These are phyloP conservation scores for Noctua pronuba DNA, from an alignment of 2,888 invertebrate species.

Conservation along the genomic window DNA sequence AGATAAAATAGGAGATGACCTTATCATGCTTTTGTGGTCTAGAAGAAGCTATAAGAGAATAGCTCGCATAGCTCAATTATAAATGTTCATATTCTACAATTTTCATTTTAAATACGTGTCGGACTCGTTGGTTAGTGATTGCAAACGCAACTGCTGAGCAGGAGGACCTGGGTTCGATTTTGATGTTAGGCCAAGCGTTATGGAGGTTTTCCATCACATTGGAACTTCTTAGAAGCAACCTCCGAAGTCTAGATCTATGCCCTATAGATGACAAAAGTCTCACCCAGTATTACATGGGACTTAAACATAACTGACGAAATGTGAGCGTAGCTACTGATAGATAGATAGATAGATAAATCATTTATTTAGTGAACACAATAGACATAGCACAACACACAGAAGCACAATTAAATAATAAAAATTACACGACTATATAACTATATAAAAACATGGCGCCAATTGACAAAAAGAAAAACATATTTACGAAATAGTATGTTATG, in stretches of 20 bases:
- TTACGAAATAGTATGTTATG: too few species aligned
- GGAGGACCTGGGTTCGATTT: neutral
- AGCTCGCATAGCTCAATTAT: neutral
- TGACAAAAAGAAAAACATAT: too few species aligned
- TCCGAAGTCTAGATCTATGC: neutral
- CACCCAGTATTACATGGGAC: neutral
- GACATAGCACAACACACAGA: too few species aligned
- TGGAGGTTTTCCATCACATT: neutral
- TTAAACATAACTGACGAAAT: neutral
- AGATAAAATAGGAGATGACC: too few species aligned
- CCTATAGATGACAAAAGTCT: neutral
- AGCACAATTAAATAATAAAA: too few species aligned
- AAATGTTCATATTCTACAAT: neutral
- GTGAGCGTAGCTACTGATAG: neutral
- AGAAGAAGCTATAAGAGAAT: neutral
- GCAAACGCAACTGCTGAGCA: neutral
- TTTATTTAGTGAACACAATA: too few species aligned
- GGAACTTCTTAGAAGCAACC: neutral
- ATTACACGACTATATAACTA: too few species aligned
- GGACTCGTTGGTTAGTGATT: neutral
- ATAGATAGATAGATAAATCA: too few species aligned
- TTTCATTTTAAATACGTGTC: neutral
- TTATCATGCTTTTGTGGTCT: too few species aligned
- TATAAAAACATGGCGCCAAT: too few species aligned
- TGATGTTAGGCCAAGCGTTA: neutral